These are phyloP conservation scores for Lasiurus cinereus DNA, from an alignment of 2,113 vertebrate genomes.

Conservation along the genomic window DNA sequence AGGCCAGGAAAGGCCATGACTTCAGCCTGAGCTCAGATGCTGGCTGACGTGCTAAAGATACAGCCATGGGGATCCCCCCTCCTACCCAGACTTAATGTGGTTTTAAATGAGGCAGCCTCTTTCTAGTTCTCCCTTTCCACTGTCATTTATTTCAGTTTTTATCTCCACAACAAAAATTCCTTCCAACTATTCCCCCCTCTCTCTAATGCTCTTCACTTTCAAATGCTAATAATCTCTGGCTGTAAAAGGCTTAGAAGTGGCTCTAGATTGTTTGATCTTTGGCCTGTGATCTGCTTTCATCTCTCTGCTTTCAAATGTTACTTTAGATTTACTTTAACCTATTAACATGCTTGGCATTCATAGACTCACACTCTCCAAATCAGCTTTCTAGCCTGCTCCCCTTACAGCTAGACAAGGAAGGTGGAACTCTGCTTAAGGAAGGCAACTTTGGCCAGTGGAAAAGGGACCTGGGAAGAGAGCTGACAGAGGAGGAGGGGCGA, in stretches of 20 bases:
- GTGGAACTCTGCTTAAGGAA: neutral
- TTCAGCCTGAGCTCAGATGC: neutral
- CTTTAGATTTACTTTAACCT: constrained; percentile 88
- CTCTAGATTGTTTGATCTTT: constrained; percentile 91
- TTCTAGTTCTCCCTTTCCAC: constrained; percentile 71
- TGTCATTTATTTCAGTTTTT: constrained; percentile 80
- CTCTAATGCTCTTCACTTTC: constrained; percentile 89
- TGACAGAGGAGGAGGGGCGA: neutral
- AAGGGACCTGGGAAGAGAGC: neutral
- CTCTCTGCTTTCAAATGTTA: constrained; percentile 87
- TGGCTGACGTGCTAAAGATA: constrained; percentile 46
- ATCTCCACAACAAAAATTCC: constrained; percentile 82
- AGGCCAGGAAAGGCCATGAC: neutral
- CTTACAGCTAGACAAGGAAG: neutral
- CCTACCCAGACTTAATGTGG: constrained; percentile 10
- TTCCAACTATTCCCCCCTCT: constrained; percentile 77
- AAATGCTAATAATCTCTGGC: constrained; percentile 90
- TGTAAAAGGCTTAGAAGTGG: constrained; percentile 90
- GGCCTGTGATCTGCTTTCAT: constrained; percentile 92
- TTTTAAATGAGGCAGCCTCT: constrained; percentile 22
- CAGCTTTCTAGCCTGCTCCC: constrained; percentile 52
- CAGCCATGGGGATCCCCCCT: neutral
- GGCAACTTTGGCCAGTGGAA: neutral
- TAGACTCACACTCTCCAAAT: constrained; percentile 42
- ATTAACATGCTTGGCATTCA: constrained; percentile 80